Percentiles rank a stretch among this genome's conserved stretches.
phyloP scores from a whole-genome alignment of 2,888 invertebrate genomes.

The Andrena bicolor region DNA sequence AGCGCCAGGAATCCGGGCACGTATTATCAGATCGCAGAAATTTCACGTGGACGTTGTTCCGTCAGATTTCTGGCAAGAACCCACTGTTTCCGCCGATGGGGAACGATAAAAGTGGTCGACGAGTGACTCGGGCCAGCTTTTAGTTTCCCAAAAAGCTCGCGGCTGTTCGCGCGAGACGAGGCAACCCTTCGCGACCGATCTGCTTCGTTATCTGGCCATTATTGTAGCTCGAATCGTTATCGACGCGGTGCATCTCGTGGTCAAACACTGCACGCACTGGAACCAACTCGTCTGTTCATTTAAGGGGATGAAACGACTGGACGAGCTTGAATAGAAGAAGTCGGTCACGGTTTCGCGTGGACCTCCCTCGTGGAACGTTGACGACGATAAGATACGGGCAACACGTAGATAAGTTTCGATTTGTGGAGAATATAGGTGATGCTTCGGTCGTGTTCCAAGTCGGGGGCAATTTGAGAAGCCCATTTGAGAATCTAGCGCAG shows the following conservation, averaged over 20 bases:
- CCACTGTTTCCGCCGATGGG: not conserved
- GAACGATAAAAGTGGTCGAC: slow-evolving; percentile 22
- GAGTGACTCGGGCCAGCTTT: not conserved
- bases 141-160: not conserved
- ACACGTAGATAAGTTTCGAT: not conserved
- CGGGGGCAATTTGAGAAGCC: no score
- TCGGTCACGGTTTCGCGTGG: slow-evolving; percentile 6
- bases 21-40: slow-evolving; percentile 2
- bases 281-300: not conserved
- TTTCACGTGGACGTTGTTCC: not conserved
- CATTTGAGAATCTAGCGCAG: no score
- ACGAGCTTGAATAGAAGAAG: not conserved
- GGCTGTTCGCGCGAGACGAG: slow-evolving; percentile 1
- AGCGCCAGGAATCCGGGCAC: slow-evolving; percentile 3
- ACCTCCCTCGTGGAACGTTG: not conserved
- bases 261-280: not conserved
- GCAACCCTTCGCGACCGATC: not conserved
- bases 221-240: slow-evolving; percentile 6
- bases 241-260: slow-evolving; percentile 22
- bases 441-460: not conserved
- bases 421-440: not conserved
- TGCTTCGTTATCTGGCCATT: slow-evolving; percentile 38
- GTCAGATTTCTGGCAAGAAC: slow-evolving; percentile 1
- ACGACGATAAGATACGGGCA: not conserved
- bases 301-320: not conserved